Conservation (phyloP, 2,113 vertebrate genomes). For the Phyllopteryx taeniolatus region DNA sequence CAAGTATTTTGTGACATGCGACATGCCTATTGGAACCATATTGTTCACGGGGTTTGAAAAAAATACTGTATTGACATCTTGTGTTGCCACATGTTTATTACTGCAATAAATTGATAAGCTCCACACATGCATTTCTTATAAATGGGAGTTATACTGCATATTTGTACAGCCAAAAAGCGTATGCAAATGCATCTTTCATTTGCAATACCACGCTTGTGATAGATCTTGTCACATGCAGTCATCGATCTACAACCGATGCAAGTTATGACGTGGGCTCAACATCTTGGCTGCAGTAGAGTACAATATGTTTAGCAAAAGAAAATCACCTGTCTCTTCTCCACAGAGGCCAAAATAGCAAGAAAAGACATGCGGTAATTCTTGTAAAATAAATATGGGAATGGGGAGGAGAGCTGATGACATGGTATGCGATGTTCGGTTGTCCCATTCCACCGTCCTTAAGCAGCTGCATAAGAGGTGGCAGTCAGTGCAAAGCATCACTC, state of each 20-base stretch:
- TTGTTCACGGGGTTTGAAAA: conserved; percentile 45
- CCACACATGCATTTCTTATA: conserved; percentile 39
- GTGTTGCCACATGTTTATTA: conserved; percentile 62
- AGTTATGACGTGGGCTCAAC: neutral
- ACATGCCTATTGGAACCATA: conserved; percentile 27
- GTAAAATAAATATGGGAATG: neutral
- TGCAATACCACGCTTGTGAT: neutral
- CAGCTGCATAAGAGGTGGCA: neutral
- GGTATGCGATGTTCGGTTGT: neutral
- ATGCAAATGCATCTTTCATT: neutral
- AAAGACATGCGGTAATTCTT: neutral
- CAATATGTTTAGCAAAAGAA: neutral
- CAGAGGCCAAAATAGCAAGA: neutral
- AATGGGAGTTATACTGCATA: conserved; percentile 6
- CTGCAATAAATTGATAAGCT: conserved; percentile 72
- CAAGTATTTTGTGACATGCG: conserved; percentile 30
- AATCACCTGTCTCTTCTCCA: neutral
- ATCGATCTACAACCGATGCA: neutral
- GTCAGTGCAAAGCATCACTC: neutral
- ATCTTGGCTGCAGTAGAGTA: too few species aligned
- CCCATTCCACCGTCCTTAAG: neutral
- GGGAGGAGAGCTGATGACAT: neutral
- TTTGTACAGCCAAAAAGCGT: conserved; percentile 2
- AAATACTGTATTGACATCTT: conserved; percentile 36
- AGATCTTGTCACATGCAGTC: neutral